Conservation (phyloP, 2,113 vertebrate genomes). For the Prionailurus bengalensis region DNA sequence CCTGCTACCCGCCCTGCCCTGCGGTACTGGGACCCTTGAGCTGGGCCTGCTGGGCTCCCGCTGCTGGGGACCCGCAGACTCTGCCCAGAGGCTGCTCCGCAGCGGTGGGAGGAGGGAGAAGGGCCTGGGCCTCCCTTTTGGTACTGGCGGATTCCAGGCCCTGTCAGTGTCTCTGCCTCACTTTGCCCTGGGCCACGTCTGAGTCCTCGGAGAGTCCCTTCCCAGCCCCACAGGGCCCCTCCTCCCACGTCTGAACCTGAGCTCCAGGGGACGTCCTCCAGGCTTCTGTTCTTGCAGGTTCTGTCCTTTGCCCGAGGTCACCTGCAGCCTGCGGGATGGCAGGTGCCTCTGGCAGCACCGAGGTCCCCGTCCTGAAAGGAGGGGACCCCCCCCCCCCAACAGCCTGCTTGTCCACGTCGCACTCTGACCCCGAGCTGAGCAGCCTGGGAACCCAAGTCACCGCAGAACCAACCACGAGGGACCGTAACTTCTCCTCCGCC, state of each 20-base stretch:
- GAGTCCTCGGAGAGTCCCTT: neutral
- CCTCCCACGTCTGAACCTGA: no score
- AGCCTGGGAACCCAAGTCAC: neutral
- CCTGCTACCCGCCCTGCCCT: neutral
- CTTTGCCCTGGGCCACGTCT: neutral
- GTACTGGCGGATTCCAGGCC: rapidly evolving
- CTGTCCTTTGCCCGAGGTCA: neutral
- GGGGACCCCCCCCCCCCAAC: neutral
- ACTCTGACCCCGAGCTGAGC: rapidly evolving
- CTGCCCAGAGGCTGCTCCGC: neutral
- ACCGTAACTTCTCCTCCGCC: no score
- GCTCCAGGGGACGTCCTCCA: neutral
- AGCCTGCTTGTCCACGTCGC: no score
- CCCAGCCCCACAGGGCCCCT: no score
- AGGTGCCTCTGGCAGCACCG: neutral
- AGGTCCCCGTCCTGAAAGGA: neutral
- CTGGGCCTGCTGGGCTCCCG: no score
- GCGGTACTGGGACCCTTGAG: no score
- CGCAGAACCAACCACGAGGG: rapidly evolving
- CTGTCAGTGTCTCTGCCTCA: neutral
- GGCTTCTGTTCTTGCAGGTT: rapidly evolving
- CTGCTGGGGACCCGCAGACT: neutral
- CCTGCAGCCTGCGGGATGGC: neutral
- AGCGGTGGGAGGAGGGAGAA: neutral
- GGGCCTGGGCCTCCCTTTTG: neutral